These are phyloP conservation scores for Hestina assimilis DNA, from an alignment of 1,140 invertebrate species.

Conservation along the genomic window DNA sequence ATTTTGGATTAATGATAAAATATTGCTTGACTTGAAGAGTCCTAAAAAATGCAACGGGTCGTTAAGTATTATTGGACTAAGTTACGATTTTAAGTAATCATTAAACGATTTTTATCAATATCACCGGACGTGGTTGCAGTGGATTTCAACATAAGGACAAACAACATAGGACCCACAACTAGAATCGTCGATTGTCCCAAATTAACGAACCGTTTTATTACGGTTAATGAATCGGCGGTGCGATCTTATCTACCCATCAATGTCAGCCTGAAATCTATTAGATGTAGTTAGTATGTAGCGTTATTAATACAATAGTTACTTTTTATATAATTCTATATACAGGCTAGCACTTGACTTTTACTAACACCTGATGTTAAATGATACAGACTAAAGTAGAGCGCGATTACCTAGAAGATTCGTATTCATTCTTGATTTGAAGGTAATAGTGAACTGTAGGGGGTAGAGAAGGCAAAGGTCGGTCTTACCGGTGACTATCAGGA, in stretches of 20 bases:
- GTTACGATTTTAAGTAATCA: not conserved
- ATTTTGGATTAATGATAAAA: too few relatives aligned
- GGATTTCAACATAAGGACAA: slow-evolving; percentile 45
- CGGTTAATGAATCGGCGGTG: slow-evolving; percentile 62
- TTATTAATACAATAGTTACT: slow-evolving; percentile 6
- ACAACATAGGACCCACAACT: slow-evolving; percentile 46
- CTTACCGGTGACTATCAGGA: too few relatives aligned
- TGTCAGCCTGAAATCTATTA: slow-evolving; percentile 66
- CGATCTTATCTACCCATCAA: slow-evolving; percentile 66
- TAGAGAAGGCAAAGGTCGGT: not conserved
- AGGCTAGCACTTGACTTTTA: too few relatives aligned
- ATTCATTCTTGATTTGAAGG: too few relatives aligned
- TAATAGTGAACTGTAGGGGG: not conserved
- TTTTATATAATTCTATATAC: too few relatives aligned
- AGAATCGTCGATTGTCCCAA: slow-evolving; percentile 65
- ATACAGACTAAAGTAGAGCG: not conserved
- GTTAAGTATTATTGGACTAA: not conserved
- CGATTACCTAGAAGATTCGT: not conserved
- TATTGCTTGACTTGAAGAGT: too few relatives aligned
- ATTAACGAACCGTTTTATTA: slow-evolving; percentile 76
- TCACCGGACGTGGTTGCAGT: slow-evolving; percentile 38
- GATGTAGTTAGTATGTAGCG: slow-evolving; percentile 33
- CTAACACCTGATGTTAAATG: too few relatives aligned
- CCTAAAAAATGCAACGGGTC: slow-evolving; percentile 20
- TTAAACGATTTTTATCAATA: slow-evolving; percentile 40